These are phyloP conservation scores for Carlito syrichta DNA, from an alignment of 2,113 vertebrate species.

Conservation along the genomic window DNA sequence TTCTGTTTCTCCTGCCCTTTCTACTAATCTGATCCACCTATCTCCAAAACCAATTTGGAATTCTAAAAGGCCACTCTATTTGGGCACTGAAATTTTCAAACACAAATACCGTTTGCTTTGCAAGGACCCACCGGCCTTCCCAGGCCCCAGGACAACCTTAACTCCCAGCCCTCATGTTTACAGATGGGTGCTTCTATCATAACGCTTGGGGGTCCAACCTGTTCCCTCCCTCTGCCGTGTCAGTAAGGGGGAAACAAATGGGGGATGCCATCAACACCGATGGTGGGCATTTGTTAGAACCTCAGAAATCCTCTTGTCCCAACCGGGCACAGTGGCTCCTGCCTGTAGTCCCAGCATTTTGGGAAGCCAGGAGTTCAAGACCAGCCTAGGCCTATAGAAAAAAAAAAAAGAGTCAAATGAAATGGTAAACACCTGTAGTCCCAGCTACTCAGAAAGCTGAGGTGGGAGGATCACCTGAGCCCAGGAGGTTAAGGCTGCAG, in stretches of 20 bases:
- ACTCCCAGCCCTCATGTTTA: neutral
- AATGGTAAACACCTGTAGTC: no score
- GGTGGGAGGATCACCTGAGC: no score
- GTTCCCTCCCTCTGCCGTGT: neutral
- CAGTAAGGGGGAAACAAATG: no score
- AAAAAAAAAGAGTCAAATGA: no score
- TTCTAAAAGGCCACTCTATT: conserved; percentile 48
- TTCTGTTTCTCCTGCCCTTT: neutral
- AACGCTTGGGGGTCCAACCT: accelerated
- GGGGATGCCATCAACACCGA: neutral
- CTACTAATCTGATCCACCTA: neutral
- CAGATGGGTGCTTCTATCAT: neutral
- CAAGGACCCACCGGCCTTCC: neutral
- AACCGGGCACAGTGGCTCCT: no score
- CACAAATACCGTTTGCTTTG: conserved; percentile 38
- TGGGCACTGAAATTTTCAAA: conserved; percentile 30
- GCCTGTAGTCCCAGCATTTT: no score
- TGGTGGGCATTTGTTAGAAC: neutral
- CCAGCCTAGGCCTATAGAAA: no score
- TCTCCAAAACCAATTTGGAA: conserved; percentile 43
- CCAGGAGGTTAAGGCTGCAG: no score
- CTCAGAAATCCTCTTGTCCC: neutral
- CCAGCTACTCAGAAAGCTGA: no score
- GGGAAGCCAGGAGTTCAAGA: no score
- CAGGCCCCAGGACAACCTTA: neutral